Base-by-base conservation (phyloP, 2,113 vertebrate genomes). In the Paramormyrops kingsleyae region DNA sequence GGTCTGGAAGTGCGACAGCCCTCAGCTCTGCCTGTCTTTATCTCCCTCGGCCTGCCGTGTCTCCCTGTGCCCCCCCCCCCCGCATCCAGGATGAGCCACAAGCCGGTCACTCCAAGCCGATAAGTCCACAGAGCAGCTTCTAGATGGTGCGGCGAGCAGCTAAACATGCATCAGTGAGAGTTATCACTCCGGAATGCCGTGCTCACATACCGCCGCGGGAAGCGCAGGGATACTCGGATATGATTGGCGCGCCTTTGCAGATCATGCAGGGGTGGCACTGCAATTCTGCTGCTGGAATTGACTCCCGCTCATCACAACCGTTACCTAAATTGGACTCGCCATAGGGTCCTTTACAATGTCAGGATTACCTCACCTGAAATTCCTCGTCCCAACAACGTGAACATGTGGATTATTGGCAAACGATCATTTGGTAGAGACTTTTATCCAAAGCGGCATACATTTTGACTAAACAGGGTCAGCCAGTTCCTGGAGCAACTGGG, bases 171-270 rank as follows among this genome's bases (percentile, higher is more conserved):
- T 89, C 49, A 66, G 77, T 86, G 47, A 19, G 21, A 86, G n/a
- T 83, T 91, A 92, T 92, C 92, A 17, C 44, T 2, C 59, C 27
- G 7, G 9, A 53, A 50, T n/a, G 27, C 50, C 2, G n/a, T 5
- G 9, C 27, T 89, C 27, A 24, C 46, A 35, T 70, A 21, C 56
- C 39, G 17, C 47, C 21, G 1, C 19, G 15, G 24, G 17, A 59
- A 70, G 21, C 8, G 7, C 47, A 56, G 1, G 88, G 70, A 21
- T 77, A 70, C 49, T 70, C n/a, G 0, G 62, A 70, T 27, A 66
- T 10, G 7, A 53, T 7, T 42, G 47, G 46, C 47, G 5, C 85
- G 53, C 89, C 83, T 90, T 91, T 88, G 87, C 90, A 91, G 47
- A 83, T 89, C 90, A 90, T 47, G 39, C 89, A 85, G 15, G 42